Percentiles rank a stretch among this genome's conserved stretches.
These are phyloP conservation scores for Phaedon cochleariae DNA, from an alignment of 2,888 invertebrate genomes.

Conservation along the genomic window DNA sequence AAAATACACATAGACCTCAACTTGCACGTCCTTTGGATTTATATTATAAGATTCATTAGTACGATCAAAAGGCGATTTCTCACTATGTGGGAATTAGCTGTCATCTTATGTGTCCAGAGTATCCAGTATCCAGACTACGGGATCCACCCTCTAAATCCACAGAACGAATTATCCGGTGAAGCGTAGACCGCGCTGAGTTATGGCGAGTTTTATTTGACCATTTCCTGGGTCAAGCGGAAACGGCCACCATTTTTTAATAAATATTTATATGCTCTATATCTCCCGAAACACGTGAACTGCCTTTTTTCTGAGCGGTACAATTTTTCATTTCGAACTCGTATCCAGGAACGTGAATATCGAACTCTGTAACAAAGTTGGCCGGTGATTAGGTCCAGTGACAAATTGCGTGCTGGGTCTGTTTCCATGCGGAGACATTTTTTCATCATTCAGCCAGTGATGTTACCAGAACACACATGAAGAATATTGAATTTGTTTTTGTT, in stretches of 20 bases:
- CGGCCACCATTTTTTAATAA: slow-evolving; percentile 43
- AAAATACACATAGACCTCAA: too few relatives aligned
- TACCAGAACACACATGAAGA: too few relatives aligned
- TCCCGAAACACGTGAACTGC: slow-evolving; percentile 34
- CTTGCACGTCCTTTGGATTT: too few relatives aligned
- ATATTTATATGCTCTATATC: slow-evolving; percentile 42
- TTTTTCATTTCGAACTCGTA: slow-evolving; percentile 23
- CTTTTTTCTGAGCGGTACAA: slow-evolving; percentile 20
- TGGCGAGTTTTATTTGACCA: slow-evolving; percentile 37
- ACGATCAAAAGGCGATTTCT: neutral
- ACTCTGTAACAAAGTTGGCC: neutral
- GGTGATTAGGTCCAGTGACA: neutral
- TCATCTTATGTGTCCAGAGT: neutral
- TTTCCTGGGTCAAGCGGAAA: slow-evolving; percentile 38
- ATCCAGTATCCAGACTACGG: neutral
- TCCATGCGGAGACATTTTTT: too few relatives aligned
- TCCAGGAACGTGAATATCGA: slow-evolving; percentile 25
- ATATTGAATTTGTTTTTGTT: too few relatives aligned
- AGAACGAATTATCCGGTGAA: slow-evolving; percentile 17
- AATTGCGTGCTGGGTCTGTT: too few relatives aligned
- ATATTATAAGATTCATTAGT: neutral
- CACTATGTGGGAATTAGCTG: neutral
- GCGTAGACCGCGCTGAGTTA: slow-evolving; percentile 24
- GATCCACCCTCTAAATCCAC: slow-evolving; percentile 20
- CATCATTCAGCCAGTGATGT: too few relatives aligned